A percentile compares a stretch with the other conserved stretches of the same genome.
Conservation (phyloP, 2,888 invertebrate species). For the Phlogophora meticulosa region DNA sequence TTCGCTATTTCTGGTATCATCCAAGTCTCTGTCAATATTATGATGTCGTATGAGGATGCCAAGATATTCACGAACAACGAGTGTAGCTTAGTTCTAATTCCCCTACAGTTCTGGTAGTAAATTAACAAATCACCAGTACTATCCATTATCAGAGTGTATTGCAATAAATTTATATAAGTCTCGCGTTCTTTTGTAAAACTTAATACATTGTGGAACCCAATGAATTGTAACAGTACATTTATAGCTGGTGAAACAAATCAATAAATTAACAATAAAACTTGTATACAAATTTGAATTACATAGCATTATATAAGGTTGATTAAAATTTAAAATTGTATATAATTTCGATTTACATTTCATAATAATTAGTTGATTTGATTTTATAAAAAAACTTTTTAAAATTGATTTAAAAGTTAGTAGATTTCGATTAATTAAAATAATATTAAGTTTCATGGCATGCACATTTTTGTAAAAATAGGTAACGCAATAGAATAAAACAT, state of each 20-base stretch:
- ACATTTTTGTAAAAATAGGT: slow-evolving; percentile 5
- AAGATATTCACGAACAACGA: neutral
- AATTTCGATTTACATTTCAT: neutral
- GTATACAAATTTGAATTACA: neutral
- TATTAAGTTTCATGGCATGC: neutral
- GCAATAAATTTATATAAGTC: slow-evolving; percentile 1
- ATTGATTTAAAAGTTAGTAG: neutral
- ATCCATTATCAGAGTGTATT: neutral
- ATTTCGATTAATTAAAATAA: neutral
- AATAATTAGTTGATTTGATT: neutral
- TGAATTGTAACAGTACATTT: neutral
- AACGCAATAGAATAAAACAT: neutral
- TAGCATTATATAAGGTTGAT: neutral
- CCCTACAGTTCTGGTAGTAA: slow-evolving; percentile 14
- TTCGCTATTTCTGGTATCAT: neutral
- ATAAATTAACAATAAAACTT: neutral
- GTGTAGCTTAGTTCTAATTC: slow-evolving; percentile 7
- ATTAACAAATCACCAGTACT: neutral
- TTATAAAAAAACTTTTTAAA: neutral
- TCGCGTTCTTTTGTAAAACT: neutral
- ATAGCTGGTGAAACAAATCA: neutral
- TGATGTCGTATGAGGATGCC: neutral
- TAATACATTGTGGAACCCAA: neutral
- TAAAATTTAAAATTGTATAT: neutral
- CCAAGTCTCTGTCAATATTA: slow-evolving; percentile 18